Conservation (phyloP, 2,113 vertebrate species). For the Oxyruncus cristatus region DNA sequence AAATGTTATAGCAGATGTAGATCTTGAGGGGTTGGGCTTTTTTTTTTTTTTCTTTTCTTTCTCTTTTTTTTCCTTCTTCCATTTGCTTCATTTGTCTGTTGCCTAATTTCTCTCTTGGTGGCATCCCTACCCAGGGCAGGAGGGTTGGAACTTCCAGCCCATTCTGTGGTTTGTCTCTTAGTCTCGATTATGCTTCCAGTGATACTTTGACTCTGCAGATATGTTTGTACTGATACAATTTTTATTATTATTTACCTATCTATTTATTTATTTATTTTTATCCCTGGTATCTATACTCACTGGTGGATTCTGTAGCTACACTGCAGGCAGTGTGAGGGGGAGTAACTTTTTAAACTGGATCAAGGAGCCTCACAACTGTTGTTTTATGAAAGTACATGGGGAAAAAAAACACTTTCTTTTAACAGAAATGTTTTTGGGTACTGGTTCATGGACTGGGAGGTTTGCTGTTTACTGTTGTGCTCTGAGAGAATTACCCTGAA, state of each 20-base stretch:
- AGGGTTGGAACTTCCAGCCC: not conserved
- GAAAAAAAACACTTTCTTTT: not conserved
- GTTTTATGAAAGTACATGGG: not conserved
- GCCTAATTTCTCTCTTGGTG: not conserved
- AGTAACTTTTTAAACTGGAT: not conserved
- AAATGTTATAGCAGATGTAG: not conserved
- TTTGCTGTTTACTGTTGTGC: not conserved
- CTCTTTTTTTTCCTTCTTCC: not conserved
- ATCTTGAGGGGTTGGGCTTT: not conserved
- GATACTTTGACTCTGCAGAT: not conserved
- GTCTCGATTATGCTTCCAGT: not conserved
- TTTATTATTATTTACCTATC: not conserved
- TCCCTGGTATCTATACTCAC: not conserved
- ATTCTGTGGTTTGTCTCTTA: not conserved
- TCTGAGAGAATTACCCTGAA: not conserved
- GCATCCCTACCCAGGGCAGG: not conserved
- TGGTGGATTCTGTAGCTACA: not conserved
- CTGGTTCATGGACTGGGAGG: not conserved
- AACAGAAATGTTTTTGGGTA: not conserved
- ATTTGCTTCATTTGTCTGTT: not conserved
- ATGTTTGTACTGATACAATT: not conserved
- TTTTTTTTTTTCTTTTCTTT: not conserved
- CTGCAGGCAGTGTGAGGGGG: not conserved
- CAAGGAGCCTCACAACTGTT: not conserved
- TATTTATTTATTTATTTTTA: not conserved